Percentiles rank a stretch among this genome's conserved stretches.
phyloP scores from a whole-genome alignment of 2,797 vertebrate genomes.

The Morelia viridis region DNA sequence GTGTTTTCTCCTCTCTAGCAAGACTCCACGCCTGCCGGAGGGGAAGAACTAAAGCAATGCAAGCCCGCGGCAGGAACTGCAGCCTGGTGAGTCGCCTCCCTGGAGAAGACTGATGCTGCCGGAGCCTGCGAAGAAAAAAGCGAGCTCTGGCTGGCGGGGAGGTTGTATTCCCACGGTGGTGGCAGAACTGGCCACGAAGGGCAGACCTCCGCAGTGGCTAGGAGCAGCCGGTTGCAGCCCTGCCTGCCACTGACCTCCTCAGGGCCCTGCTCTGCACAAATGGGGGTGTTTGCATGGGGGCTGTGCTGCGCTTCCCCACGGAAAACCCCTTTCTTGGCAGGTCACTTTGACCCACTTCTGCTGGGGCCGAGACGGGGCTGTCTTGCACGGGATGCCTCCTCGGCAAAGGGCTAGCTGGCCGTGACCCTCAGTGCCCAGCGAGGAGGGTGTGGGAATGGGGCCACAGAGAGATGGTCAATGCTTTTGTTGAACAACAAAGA shows the following conservation, averaged over 20 bases:
- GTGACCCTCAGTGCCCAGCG: too few species aligned
- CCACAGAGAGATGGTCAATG: background rate
- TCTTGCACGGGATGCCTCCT: background rate
- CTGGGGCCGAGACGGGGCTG: background rate
- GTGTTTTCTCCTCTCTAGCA: background rate
- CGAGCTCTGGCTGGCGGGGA: background rate
- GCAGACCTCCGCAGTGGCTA: background rate
- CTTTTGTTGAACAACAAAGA: background rate
- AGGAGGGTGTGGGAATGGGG: background rate
- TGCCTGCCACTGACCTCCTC: background rate
- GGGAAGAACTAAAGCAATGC: background rate
- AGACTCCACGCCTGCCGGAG: background rate
- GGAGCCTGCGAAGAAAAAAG: background rate
- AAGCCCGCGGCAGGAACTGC: background rate
- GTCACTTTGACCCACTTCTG: background rate
- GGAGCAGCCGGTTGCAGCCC: background rate
- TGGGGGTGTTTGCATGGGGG: background rate
- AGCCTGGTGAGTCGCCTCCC: background rate
- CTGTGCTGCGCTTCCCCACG: background rate
- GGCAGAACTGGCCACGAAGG: too few species aligned
- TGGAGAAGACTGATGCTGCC: background rate
- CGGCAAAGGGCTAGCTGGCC: background rate
- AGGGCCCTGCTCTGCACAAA: background rate
- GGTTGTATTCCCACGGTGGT: background rate
- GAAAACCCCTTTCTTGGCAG: background rate